A percentile compares a stretch with the other conserved stretches of the same genome.
Conservation (phyloP, 2,888 invertebrate species). For the Mantis religiosa region DNA sequence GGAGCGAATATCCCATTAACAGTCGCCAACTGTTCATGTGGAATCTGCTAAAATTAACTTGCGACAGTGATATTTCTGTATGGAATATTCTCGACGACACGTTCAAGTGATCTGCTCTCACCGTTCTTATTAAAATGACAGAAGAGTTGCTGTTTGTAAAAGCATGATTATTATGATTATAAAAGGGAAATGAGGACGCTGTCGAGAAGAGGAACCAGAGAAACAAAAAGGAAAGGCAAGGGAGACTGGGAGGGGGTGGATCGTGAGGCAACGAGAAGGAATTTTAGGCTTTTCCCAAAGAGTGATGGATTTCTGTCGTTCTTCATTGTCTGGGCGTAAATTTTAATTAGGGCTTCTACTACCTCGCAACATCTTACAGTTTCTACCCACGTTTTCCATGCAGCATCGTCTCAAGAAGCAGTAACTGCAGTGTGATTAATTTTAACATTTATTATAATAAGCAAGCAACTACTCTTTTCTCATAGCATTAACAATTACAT, state of each 20-base stretch:
- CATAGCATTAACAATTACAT: no score
- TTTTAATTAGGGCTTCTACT: conserved; percentile 17
- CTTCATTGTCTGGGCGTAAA: conserved; percentile 15
- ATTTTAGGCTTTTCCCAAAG: conserved; percentile 21
- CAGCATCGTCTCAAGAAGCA: neutral
- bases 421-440: neutral
- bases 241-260: neutral
- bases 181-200: conserved; percentile 12
- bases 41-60: no score
- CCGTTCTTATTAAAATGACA: neutral
- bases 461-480: no score
- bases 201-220: neutral
- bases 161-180: conserved; percentile 12
- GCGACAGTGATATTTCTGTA: no score
- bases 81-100: no score
- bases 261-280: conserved; percentile 1
- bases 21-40: no score
- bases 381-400: neutral
- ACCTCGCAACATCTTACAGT: conserved; percentile 16
- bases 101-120: neutral
- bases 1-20: no score
- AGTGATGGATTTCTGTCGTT: conserved; percentile 23
- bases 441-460: neutral
- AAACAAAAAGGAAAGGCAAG: neutral
- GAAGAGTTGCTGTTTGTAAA: neutral